Percentiles rank a stretch among this genome's conserved stretches.
These are phyloP conservation scores for Pangasius djambal DNA, from an alignment of 2,797 vertebrate genomes.

Conservation along the genomic window DNA sequence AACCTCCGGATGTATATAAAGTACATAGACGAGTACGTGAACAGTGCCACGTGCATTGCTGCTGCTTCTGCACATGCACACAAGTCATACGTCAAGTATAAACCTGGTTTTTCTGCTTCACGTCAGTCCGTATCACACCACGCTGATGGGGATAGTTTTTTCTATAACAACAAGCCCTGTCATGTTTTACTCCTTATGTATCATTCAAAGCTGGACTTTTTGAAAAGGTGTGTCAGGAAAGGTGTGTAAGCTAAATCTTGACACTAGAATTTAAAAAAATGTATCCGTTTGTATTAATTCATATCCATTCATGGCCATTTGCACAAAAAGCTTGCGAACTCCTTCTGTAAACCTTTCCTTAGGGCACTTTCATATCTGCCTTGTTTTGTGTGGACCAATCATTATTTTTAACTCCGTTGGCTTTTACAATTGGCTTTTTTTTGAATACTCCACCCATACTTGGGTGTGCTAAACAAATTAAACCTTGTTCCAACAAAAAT, in stretches of 20 bases:
- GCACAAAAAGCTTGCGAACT: neutral
- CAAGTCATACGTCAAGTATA: neutral
- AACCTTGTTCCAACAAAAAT: neutral
- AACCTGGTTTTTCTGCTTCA: neutral
- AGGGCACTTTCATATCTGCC: neutral
- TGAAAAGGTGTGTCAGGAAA: neutral
- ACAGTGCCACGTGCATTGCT: neutral
- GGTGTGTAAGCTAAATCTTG: neutral
- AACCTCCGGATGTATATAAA: neutral
- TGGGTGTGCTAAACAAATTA: neutral
- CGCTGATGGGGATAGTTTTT: neutral
- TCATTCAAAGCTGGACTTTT: neutral
- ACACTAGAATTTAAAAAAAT: neutral
- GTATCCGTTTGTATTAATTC: neutral
- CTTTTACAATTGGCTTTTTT: neutral
- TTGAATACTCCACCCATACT: neutral
- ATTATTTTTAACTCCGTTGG: neutral
- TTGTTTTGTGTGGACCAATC: neutral
- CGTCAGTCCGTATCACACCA: neutral
- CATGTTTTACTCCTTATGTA: neutral
- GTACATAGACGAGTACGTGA: neutral
- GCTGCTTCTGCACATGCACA: neutral
- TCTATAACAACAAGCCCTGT: neutral
- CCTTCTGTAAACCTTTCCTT: neutral
- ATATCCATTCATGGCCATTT: neutral